Percentiles rank a stretch among this genome's conserved stretches.
These are phyloP conservation scores for Sigmodon hispidus DNA, from an alignment of 2,113 vertebrate species.

Conservation along the genomic window DNA sequence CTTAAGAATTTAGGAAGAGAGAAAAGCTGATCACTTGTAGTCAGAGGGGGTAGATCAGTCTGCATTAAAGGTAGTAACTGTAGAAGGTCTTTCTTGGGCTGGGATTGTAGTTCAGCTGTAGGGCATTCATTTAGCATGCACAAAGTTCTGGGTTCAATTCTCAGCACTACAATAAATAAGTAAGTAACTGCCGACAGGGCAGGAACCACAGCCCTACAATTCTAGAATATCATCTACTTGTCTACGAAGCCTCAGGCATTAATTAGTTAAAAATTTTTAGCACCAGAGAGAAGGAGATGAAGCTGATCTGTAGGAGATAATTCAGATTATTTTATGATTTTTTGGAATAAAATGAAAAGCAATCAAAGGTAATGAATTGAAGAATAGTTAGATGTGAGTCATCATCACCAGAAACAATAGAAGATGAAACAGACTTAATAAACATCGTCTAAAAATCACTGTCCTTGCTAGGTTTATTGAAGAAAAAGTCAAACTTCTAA, in stretches of 20 bases:
- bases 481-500: slow-evolving; percentile 46
- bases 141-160: background rate
- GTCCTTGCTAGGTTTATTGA: background rate
- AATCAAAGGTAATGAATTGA: background rate
- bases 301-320: background rate
- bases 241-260: background rate
- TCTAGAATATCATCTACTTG: background rate
- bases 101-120: background rate
- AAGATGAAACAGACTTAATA: slow-evolving; percentile 8
- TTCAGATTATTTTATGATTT: slow-evolving; percentile 18
- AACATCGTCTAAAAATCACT: background rate
- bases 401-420: slow-evolving; percentile 19
- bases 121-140: background rate
- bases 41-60: background rate
- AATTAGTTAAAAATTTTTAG: background rate
- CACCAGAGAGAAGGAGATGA: background rate
- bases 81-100: background rate
- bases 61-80: background rate
- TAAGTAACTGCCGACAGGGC: background rate
- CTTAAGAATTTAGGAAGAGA: slow-evolving; percentile 8
- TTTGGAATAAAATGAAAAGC: slow-evolving; percentile 7
- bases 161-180: background rate
- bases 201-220: background rate
- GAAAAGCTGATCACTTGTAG: background rate
- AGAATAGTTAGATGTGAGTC: background rate